phyloP scores from a whole-genome alignment of 2,113 vertebrate genomes.

The Eurypyga helias region DNA sequence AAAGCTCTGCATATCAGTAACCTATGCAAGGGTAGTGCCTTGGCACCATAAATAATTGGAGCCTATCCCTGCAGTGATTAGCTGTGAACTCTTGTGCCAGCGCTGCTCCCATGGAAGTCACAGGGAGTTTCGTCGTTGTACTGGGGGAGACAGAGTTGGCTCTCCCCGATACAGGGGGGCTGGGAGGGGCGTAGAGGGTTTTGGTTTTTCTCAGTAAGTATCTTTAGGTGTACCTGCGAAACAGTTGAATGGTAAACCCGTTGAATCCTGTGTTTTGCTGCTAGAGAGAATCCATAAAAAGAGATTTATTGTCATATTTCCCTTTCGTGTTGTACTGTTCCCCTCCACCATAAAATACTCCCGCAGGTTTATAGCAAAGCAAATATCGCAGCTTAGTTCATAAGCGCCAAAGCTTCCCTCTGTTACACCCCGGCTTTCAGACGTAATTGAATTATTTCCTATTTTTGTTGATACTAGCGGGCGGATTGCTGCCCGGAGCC shows the following conservation, averaged over 20 bases:
- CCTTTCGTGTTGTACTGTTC: conserved; percentile 56
- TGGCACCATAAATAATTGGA: neutral
- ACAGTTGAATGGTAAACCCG: neutral
- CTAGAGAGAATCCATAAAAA: conserved; percentile 71
- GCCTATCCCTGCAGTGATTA: neutral
- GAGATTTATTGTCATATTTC: conserved; percentile 75
- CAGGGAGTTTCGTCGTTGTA: fast-evolving
- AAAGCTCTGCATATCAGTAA: neutral
- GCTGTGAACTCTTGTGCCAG: neutral
- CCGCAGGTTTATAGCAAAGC: conserved; percentile 42
- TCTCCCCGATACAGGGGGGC: fast-evolving
- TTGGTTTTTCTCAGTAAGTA: neutral
- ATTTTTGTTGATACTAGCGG: neutral
- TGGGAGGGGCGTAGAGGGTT: fast-evolving
- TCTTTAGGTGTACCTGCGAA: conserved; percentile 22
- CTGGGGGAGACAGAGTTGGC: neutral
- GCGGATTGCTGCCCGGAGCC: neutral
- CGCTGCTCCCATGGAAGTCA: neutral
- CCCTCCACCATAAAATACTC: conserved; percentile 65
- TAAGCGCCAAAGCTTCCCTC: conserved; percentile 60
- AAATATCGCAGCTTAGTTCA: conserved; percentile 68
- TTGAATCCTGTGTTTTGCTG: conserved; percentile 59
- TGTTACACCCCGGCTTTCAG: conserved; percentile 55
- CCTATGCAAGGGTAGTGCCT: neutral
- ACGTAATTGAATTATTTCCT: conserved; percentile 41